phyloP scores from a whole-genome alignment of 2,888 invertebrate genomes.

The Nudaria mundana region DNA sequence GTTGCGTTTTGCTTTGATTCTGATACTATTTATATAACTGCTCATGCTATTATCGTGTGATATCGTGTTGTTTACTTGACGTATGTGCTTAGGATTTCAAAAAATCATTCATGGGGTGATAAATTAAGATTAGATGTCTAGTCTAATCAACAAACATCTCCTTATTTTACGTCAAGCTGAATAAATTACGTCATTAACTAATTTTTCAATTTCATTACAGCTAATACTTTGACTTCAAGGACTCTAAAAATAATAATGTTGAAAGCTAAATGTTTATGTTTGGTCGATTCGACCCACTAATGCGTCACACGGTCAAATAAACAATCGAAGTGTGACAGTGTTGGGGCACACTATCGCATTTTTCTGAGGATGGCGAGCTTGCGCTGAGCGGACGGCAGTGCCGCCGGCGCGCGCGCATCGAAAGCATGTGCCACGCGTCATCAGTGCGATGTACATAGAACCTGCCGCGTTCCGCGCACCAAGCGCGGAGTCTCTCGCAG shows the following conservation, averaged over 20 bases:
- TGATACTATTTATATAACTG: conserved; percentile 58
- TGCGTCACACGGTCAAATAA: conserved; percentile 63
- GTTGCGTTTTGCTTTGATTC: conserved; percentile 60
- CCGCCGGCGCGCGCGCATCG: conserved; percentile 78
- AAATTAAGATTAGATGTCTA: conserved; percentile 4
- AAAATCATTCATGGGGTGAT: conserved; percentile 8
- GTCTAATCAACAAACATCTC: neutral
- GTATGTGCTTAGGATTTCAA: conserved; percentile 18
- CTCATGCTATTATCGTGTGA: conserved; percentile 57
- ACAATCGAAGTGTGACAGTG: conserved; percentile 74
- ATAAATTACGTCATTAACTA: conserved; percentile 5
- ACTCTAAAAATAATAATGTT: too few species aligned
- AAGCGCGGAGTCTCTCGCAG: conserved; percentile 75
- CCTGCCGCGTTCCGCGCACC: conserved; percentile 78
- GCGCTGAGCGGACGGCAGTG: conserved; percentile 62
- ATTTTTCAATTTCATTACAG: too few species aligned
- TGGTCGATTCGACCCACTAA: conserved; percentile 47
- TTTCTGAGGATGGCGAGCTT: conserved; percentile 70
- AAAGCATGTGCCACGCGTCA: conserved; percentile 76
- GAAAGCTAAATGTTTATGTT: too few species aligned
- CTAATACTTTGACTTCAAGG: too few species aligned
- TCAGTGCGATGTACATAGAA: conserved; percentile 76
- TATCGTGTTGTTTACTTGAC: conserved; percentile 47
- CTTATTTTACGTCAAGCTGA: conserved; percentile 11
- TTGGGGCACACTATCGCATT: conserved; percentile 69